A percentile compares a stretch with the other conserved stretches of the same genome.
phyloP scores from a whole-genome alignment of 1,140 invertebrate species.

The Drosophila quadrilineata region DNA sequence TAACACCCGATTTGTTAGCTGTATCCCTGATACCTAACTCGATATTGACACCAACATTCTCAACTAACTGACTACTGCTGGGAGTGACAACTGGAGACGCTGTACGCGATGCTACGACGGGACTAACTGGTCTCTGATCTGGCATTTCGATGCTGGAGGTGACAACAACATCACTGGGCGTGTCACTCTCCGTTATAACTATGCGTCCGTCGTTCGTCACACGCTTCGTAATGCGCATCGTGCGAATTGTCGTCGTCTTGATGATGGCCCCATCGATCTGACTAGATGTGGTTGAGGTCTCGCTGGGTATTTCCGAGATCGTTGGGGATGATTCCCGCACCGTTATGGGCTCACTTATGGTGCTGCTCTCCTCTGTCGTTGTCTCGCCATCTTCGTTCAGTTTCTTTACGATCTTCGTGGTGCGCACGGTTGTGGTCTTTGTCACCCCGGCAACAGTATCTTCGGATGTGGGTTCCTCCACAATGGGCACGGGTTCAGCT shows the following conservation, averaged over 20 bases:
- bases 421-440: constrained; percentile 76
- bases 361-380: constrained; percentile 59
- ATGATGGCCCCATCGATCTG: constrained; percentile 77
- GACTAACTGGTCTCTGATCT: constrained; percentile 61
- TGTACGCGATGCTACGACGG: constrained; percentile 34
- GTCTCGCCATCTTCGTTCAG: constrained; percentile 65
- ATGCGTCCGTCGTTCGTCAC: constrained; percentile 73
- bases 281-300: constrained; percentile 71
- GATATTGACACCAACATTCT: constrained; percentile 46
- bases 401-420: constrained; percentile 67
- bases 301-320: constrained; percentile 64
- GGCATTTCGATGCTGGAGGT: constrained; percentile 79
- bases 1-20: constrained; percentile 44
- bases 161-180: constrained; percentile 66
- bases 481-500: not conserved
- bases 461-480: constrained; percentile 17
- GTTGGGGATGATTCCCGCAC: constrained; percentile 58
- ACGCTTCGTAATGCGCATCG: constrained; percentile 75
- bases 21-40: constrained; percentile 48
- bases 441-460: constrained; percentile 61
- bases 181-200: constrained; percentile 65
- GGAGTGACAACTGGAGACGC: constrained; percentile 42
- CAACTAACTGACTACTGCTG: constrained; percentile 36
- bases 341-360: constrained; percentile 56
- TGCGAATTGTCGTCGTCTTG: constrained; percentile 78